Evolutionary conservation across 2,888 invertebrate genomes (phyloP).

Genomic region (Blastobasis adustella): DNA sequence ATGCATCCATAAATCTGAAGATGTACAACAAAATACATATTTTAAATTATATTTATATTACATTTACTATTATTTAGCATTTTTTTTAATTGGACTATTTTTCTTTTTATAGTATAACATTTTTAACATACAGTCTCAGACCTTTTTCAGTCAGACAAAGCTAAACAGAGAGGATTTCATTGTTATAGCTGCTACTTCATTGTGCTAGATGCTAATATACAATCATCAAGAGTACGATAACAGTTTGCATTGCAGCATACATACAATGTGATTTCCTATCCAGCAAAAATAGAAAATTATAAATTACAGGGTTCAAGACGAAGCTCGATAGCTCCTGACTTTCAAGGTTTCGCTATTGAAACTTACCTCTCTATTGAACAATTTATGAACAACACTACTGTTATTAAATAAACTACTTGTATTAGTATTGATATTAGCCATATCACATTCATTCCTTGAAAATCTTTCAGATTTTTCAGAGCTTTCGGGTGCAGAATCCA

Average conservation of each 20-base stretch:
- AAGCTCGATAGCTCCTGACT: constrained; percentile 17
- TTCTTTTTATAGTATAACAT: too few relatives aligned
- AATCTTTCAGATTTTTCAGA: constrained; percentile 40
- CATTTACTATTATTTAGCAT: too few relatives aligned
- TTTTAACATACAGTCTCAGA: too few relatives aligned
- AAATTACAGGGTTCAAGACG: constrained; percentile 15
- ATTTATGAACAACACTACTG: constrained; percentile 65
- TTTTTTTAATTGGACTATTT: too few relatives aligned
- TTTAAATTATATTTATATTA: not conserved
- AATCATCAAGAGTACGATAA: too few relatives aligned
- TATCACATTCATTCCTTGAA: constrained; percentile 37
- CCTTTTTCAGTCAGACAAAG: too few relatives aligned
- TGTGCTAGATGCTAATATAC: too few relatives aligned
- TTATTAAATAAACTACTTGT: constrained; percentile 36
- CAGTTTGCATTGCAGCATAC: too few relatives aligned
- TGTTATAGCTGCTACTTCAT: too few relatives aligned
- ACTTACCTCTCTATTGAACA: constrained; percentile 77
- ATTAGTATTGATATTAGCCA: constrained; percentile 35
- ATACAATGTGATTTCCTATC: too few relatives aligned
- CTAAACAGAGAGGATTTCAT: too few relatives aligned
- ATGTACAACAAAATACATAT: not conserved
- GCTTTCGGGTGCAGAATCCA: constrained; percentile 52
- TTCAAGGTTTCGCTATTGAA: constrained; percentile 19
- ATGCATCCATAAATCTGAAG: constrained; percentile 67
- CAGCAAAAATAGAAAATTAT: too few relatives aligned